Conservation (phyloP, 2,888 invertebrate species). For the Euproctis similis region DNA sequence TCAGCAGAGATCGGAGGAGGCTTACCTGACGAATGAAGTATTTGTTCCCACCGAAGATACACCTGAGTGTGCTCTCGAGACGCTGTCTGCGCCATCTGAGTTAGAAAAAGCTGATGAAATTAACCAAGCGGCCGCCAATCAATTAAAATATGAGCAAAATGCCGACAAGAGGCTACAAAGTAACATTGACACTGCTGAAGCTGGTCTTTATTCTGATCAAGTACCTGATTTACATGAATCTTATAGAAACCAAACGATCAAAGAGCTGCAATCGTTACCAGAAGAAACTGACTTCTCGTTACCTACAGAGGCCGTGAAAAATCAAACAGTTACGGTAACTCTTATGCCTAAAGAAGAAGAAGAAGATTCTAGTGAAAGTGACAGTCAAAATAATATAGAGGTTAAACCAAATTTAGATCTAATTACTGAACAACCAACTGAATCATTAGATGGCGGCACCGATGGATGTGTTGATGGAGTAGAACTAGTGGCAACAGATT, state of each 20-base stretch:
- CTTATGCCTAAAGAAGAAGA: conserved; percentile 11
- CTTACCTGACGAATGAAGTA: conserved; percentile 51
- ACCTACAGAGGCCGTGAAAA: conserved; percentile 24
- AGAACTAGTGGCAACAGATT: conserved; percentile 74
- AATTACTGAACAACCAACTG: conserved; percentile 2
- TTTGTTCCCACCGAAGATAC: conserved; percentile 36
- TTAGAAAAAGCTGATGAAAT: conserved; percentile 34
- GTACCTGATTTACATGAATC: conserved; percentile 48
- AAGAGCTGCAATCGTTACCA: conserved; percentile 33
- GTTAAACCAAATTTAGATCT: conserved; percentile 9
- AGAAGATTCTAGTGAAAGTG: conserved; percentile 15
- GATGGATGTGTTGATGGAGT: conserved; percentile 35
- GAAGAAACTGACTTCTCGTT: conserved; percentile 39
- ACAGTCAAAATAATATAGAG: conserved; percentile 18
- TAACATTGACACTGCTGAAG: conserved; percentile 30
- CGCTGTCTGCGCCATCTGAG: conserved; percentile 32
- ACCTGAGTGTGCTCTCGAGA: conserved; percentile 41
- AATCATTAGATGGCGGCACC: conserved; percentile 19
- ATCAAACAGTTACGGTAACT: conserved; percentile 2
- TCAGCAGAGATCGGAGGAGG: conserved; percentile 52
- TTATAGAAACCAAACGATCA: conserved; percentile 16
- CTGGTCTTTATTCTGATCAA: conserved; percentile 44
- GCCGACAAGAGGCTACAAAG: conserved; percentile 49
- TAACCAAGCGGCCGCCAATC: conserved; percentile 17
- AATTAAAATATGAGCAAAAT: conserved; percentile 41